Percentiles rank a stretch among this genome's conserved stretches.
phyloP scores from a whole-genome alignment of 2,888 invertebrate genomes.

The Trisateles emortualis region DNA sequence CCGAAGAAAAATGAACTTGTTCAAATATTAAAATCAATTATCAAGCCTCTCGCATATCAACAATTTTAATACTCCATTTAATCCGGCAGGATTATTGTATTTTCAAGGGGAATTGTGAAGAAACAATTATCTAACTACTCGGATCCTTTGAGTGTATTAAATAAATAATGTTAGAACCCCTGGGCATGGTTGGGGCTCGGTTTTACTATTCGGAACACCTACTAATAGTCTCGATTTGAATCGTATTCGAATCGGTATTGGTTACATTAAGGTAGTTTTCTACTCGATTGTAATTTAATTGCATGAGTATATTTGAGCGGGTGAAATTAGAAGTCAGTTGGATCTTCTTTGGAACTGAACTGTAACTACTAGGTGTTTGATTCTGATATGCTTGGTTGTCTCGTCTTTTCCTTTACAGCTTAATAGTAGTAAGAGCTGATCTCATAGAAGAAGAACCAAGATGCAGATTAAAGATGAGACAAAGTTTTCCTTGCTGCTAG shows the following conservation, averaged over 20 bases:
- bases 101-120: slow-evolving; percentile 58
- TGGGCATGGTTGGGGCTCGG: slow-evolving; percentile 53
- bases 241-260: slow-evolving; percentile 14
- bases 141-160: slow-evolving; percentile 75
- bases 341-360: too few relatives aligned
- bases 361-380: too few relatives aligned
- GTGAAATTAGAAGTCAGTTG: too few relatives aligned
- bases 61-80: slow-evolving; percentile 29
- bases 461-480: too few relatives aligned
- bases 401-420: too few relatives aligned
- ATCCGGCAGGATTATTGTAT: slow-evolving; percentile 39
- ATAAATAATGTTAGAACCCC: slow-evolving; percentile 76
- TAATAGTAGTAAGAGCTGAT: too few relatives aligned
- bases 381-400: too few relatives aligned
- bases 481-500: too few relatives aligned
- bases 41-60: slow-evolving; percentile 10
- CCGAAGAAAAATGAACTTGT: slow-evolving; percentile 4
- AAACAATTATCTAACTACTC: slow-evolving; percentile 78
- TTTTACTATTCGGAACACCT: slow-evolving; percentile 56
- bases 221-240: slow-evolving; percentile 46
- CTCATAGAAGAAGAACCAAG: too few relatives aligned
- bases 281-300: too few relatives aligned
- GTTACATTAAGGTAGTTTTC: background rate
- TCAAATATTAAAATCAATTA: slow-evolving; percentile 45
- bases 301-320: too few relatives aligned